phyloP scores from a whole-genome alignment of 1,140 invertebrate species.

The Sycobia sp. region DNA sequence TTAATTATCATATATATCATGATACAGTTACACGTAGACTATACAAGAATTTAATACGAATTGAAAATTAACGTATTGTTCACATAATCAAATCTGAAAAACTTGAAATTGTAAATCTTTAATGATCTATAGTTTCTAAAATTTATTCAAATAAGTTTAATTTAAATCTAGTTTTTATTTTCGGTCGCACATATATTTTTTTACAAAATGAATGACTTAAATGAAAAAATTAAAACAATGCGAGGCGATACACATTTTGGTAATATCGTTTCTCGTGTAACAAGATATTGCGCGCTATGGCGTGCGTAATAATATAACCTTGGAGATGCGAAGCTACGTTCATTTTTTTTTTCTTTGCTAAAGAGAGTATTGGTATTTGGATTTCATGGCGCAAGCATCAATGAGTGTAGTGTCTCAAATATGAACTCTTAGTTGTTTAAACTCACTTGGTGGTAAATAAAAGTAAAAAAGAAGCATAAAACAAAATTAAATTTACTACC shows the following conservation, averaged over 20 bases:
- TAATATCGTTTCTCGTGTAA: constrained; percentile 3
- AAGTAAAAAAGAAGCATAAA: neutral
- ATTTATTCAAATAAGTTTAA: neutral
- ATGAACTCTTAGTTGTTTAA: too few relatives aligned
- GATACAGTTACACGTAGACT: constrained; percentile 32
- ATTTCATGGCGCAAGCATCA: neutral
- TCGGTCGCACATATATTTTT: constrained; percentile 3
- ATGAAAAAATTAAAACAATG: constrained; percentile 26
- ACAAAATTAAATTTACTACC: constrained; percentile 15
- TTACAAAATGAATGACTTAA: constrained; percentile 21
- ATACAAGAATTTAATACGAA: constrained; percentile 28
- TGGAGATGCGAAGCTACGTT: neutral
- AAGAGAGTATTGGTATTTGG: neutral
- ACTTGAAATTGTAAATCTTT: neutral
- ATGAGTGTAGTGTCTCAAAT: neutral
- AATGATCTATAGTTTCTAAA: constrained; percentile 4
- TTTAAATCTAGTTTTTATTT: constrained; percentile 14
- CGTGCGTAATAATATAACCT: constrained; percentile 14
- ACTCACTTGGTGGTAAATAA: neutral
- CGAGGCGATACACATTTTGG: constrained; percentile 12
- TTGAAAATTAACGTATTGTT: constrained; percentile 11
- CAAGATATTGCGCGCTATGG: constrained; percentile 9
- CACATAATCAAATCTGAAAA: constrained; percentile 5
- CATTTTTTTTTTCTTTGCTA: constrained; percentile 16
- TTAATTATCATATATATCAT: constrained; percentile 26